Percentiles rank a stretch among this genome's conserved stretches.
These are phyloP conservation scores for Tachysurus fulvidraco DNA, from an alignment of 2,113 vertebrate genomes.

Conservation along the genomic window DNA sequence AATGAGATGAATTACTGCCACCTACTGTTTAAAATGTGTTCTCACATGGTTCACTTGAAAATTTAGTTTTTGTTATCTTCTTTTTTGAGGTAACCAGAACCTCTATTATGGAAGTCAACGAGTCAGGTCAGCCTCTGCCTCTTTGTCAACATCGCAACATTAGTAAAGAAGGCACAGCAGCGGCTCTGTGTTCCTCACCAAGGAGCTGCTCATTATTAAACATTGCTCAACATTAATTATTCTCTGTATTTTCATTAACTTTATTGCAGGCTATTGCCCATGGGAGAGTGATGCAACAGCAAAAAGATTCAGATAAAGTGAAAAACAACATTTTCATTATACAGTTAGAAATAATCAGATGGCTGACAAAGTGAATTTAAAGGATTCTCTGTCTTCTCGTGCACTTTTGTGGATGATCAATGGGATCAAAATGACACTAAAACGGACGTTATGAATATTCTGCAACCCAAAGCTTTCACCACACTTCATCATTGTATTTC, in stretches of 20 bases:
- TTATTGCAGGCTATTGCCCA: neutral
- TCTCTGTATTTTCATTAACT: neutral
- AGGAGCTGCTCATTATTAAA: neutral
- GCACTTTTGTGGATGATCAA: no score
- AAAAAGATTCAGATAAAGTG: neutral
- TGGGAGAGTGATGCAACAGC: neutral
- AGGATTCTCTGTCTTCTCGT: no score
- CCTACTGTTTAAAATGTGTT: slow-evolving; percentile 52
- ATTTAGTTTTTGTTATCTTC: slow-evolving; percentile 22
- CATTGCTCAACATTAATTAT: neutral
- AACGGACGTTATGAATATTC: neutral
- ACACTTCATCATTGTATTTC: neutral
- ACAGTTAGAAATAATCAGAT: no score
- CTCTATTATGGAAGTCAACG: slow-evolving; percentile 22
- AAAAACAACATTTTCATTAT: neutral
- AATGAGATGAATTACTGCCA: slow-evolving; percentile 62
- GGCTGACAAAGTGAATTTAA: neutral
- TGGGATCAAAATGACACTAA: no score
- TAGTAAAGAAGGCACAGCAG: neutral
- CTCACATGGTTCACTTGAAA: slow-evolving; percentile 47
- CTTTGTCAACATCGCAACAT: neutral
- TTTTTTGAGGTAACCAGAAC: slow-evolving; percentile 21
- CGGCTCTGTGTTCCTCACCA: neutral
- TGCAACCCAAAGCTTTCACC: no score
- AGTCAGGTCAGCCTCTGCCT: neutral